Base-by-base conservation (phyloP, 2,113 vertebrate genomes). In the Ginglymostoma cirratum region DNA sequence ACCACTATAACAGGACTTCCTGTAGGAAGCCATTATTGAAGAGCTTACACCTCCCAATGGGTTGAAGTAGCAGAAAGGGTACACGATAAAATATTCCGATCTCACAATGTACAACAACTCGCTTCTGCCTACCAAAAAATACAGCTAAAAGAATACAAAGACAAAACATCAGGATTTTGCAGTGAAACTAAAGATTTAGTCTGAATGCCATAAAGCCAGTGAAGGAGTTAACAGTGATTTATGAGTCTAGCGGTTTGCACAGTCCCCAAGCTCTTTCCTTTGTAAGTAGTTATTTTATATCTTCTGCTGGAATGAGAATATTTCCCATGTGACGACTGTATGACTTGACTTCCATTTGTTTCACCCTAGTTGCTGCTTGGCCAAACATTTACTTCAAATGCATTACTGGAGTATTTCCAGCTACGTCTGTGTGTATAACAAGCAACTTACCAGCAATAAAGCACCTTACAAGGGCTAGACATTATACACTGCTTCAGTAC, bases 181-280 rank as follows among this genome's bases (percentile, higher is more conserved):
- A 90, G 14, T 7, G 30, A 61, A 90, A 90, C 52, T 27, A 34
- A 90, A 90, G 87, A 12, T 89, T 55, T 15, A 55, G 45, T 89
- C 2, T 19, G 21, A 38, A 66, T 23, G 7, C 48, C 89, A 66
- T n/a, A 66, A 65, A 93, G n/a, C 61, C 55, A 67, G 61, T 66
- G 61, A 93, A 93, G 89, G 89, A 93, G 89, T 93, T 93, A 93
- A 93, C 38, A 67, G 65, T 93, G 89, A 93, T 93, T 93, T 93
- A 93, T 93, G 89, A 93, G 65, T 66, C 89, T 38, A n/a, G 61
- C 66, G 55, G 89, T 23, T 93, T 66, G 89, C 15, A 66, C 55
- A 93, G 34, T 93, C 89, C 61, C 89, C 17, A 38, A 19, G 34
- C 89, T 67, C 89, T 66, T 93, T 66, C 7, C 61, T 93, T 38